A percentile compares a stretch with the other conserved stretches of the same genome.
phyloP scores from a whole-genome alignment of 2,113 vertebrate genomes.

The Gopherus evgoodei region DNA sequence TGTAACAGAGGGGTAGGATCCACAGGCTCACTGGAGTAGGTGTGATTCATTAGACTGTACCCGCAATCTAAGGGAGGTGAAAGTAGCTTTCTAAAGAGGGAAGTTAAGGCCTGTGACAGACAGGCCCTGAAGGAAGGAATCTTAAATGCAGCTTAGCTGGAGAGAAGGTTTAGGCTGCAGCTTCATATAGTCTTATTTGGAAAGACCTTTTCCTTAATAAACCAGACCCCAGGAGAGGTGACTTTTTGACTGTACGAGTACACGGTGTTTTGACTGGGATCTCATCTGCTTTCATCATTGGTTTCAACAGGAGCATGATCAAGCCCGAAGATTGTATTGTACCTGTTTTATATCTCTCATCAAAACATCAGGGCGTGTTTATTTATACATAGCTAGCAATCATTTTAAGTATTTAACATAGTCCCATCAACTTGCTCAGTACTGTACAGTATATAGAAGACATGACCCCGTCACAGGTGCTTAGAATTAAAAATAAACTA shows the following conservation, averaged over 20 bases:
- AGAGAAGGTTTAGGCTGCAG: background rate
- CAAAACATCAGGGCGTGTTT: background rate
- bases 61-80: background rate
- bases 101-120: background rate
- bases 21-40: background rate
- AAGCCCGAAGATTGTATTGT: background rate
- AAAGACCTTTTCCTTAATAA: background rate
- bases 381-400: slow-evolving; percentile 40
- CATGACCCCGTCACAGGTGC: slow-evolving; percentile 70
- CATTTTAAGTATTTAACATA: slow-evolving; percentile 28
- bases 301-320: background rate
- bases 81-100: background rate
- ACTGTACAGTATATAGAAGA: slow-evolving; percentile 46
- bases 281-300: background rate
- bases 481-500: slow-evolving; percentile 65
- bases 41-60: background rate
- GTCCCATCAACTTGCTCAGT: slow-evolving; percentile 32
- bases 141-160: background rate
- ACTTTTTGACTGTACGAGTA: background rate
- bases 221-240: background rate
- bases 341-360: background rate
- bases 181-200: background rate
- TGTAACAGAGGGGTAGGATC: background rate
- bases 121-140: background rate
- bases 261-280: background rate